Conservation (phyloP, 2,797 vertebrate species). For the Crocidura indochinensis region DNA sequence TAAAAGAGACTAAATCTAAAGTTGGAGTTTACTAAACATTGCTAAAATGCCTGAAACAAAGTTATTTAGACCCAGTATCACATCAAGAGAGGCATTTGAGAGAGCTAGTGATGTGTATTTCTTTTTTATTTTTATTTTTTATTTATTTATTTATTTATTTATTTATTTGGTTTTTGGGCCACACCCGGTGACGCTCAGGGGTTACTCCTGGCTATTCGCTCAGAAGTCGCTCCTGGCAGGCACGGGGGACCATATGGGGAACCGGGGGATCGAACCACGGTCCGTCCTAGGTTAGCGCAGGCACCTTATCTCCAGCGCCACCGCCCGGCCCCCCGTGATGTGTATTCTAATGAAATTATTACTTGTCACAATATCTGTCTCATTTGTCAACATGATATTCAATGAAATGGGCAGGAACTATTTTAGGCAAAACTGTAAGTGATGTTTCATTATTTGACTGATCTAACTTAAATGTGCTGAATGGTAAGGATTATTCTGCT, state of each 20-base stretch:
- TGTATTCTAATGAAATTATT: slow-evolving; percentile 72
- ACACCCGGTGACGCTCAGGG: no score
- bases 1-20: slow-evolving; percentile 66
- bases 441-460: slow-evolving; percentile 64
- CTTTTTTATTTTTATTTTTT: no score
- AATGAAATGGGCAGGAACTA: slow-evolving; percentile 64
- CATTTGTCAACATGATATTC: slow-evolving; percentile 63
- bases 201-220: no score
- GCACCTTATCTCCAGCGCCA: no score
- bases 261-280: no score
- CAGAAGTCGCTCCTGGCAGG: no score
- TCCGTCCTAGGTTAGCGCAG: no score
- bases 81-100: slow-evolving; percentile 68
- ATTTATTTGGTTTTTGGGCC: no score
- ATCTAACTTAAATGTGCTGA: slow-evolving; percentile 45
- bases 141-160: no score
- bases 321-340: no score
- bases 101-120: slow-evolving; percentile 70
- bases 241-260: no score
- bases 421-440: slow-evolving; percentile 67
- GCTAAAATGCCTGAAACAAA: slow-evolving; percentile 63
- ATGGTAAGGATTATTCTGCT: slow-evolving; percentile 54
- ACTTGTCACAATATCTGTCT: slow-evolving; percentile 64
- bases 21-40: slow-evolving; percentile 40
- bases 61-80: slow-evolving; percentile 69